phyloP scores from a whole-genome alignment of 2,888 invertebrate species.

The Tetheella fluctuosa region DNA sequence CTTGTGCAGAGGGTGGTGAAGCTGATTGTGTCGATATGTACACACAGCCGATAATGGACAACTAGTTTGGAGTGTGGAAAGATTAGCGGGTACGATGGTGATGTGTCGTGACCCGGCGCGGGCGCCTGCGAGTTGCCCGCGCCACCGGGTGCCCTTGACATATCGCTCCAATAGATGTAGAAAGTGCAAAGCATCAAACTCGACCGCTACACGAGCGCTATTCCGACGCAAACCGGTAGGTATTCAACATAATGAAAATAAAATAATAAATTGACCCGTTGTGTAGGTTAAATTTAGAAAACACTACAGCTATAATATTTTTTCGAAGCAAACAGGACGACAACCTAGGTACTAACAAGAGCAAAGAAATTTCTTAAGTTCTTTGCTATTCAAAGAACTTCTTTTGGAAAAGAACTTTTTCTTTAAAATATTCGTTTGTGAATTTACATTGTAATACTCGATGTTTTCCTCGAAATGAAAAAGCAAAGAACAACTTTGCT shows the following conservation, averaged over 20 bases:
- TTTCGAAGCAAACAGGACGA: no score
- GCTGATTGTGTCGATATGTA: neutral
- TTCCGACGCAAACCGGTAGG: neutral
- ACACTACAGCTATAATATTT: neutral
- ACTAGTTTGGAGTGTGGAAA: constrained; percentile 44
- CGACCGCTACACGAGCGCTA: constrained; percentile 30
- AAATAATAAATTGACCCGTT: neutral
- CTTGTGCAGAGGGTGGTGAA: constrained; percentile 19
- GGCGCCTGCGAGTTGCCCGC: constrained; percentile 16
- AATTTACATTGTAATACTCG: no score
- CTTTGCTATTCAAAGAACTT: no score
- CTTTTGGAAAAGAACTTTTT: no score
- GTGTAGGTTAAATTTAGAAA: neutral
- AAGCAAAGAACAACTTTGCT: neutral
- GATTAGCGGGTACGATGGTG: constrained; percentile 36
- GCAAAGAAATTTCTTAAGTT: no score
- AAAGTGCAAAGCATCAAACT: constrained; percentile 66
- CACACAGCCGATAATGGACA: neutral
- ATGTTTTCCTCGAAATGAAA: no score
- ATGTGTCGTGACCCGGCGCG: constrained; percentile 44
- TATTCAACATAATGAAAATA: neutral
- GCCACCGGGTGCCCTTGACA: constrained; percentile 74
- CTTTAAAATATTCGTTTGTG: no score
- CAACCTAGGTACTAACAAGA: no score
- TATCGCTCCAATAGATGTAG: constrained; percentile 63